Evolutionary conservation across 2,888 invertebrate species (phyloP), one percentile per base, ranked within the genome.

Genomic region (Crioceris asparagi): DNA sequence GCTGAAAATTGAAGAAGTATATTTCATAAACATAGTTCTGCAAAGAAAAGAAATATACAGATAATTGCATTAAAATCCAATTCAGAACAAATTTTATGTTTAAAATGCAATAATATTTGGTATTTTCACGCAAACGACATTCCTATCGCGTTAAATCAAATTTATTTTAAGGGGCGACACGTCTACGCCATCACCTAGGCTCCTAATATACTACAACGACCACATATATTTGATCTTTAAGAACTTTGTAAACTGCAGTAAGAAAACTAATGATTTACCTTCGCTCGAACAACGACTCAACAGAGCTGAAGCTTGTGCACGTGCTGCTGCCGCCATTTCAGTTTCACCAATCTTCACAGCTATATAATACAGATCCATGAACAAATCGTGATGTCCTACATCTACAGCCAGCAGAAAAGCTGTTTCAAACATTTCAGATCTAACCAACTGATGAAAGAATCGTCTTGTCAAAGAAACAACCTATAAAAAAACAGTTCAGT

Each of bases 381-480:
- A 91, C 41, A 91, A 70, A 65, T 92, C 91, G 61, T 84, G 82
- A 55, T 87, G 86, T 35, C 77, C 77, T 45, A 91, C 72, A 61
- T 91, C 88, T 47, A 88, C 83, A 1, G 85, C 91, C 40, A 90
- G 67, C 39, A 86, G 74, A 54, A 88, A 81, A 2, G 91, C 87
- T 56, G 86, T 88, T 59, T 83, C 83, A 57, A 79, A 73, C 51
- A 80, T 70, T 35, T 78, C 74, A 47, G 80, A 75, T 43, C 85
- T 77, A 11, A 92, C 68, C 32, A 92, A 63, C 55, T 84, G 84
- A 58, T 91, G 87, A 59, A 88, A 91, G 67, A 87, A 90, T 50
- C 86, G 71, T 49, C 92, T 70, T 0, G 91, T 90, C 25, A 93
- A 69, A 58, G 86, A 83, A 50, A 81, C 77, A 6, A 91, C 74